Evolutionary conservation across 1,140 invertebrate genomes (phyloP).

Genomic region (Trichogramma pretiosum): DNA sequence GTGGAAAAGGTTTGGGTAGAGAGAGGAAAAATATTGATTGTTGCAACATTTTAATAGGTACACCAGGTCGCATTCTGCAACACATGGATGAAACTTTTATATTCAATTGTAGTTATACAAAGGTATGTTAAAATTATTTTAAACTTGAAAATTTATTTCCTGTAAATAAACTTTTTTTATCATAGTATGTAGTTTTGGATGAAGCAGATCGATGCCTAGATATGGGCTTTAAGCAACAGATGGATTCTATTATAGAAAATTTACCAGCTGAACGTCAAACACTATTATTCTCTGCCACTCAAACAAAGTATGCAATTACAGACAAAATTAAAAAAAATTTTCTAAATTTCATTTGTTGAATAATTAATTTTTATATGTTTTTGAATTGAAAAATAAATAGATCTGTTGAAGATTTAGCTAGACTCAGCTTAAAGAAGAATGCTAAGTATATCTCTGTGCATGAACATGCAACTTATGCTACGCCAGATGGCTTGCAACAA

Average conservation of each 20-base stretch:
- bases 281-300: constrained; percentile 96
- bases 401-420: constrained; percentile 73
- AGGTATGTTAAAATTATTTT: constrained; percentile 53
- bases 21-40: constrained; percentile 75
- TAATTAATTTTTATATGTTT: no score
- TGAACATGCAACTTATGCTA: constrained; percentile 67
- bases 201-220: constrained; percentile 90
- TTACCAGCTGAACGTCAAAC: constrained; percentile 84
- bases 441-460: constrained; percentile 89
- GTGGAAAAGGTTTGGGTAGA: constrained; percentile 85
- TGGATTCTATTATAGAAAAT: constrained; percentile 94
- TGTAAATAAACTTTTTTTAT: constrained; percentile 5
- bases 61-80: constrained; percentile 89
- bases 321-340: no score
- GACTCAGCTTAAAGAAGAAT: constrained; percentile 85
- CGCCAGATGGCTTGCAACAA: constrained; percentile 75
- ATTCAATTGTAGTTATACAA: constrained; percentile 74
- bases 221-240: constrained; percentile 82
- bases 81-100: constrained; percentile 96
- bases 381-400: constrained; percentile 20
- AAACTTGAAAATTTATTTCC: constrained; percentile 4
- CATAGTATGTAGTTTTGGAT: constrained; percentile 74
- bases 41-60: constrained; percentile 93
- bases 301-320: constrained; percentile 85
- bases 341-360: no score